These are phyloP conservation scores for Agrypnia vestita DNA, from an alignment of 1,140 invertebrate genomes.

Conservation along the genomic window DNA sequence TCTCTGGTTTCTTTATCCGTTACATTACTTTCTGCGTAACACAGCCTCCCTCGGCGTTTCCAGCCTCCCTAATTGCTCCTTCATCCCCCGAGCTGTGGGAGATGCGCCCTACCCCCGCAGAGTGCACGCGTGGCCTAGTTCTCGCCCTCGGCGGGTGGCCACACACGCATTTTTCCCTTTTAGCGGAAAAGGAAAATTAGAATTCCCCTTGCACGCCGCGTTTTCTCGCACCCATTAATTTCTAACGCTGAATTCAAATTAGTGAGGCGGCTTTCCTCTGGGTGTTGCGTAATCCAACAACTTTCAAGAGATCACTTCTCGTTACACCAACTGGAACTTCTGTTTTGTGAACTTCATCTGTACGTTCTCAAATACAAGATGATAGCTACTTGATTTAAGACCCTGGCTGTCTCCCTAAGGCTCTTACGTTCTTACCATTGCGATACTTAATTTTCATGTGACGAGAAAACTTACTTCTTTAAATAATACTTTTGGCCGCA, in stretches of 20 bases:
- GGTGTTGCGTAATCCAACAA: neutral
- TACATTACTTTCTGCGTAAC: constrained; percentile 39
- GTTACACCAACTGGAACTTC: too few species aligned
- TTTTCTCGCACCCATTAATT: neutral
- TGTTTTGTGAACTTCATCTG: too few species aligned
- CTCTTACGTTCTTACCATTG: too few species aligned
- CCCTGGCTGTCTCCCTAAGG: too few species aligned
- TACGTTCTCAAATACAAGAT: too few species aligned
- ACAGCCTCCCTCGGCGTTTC: neutral
- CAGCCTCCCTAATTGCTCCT: neutral
- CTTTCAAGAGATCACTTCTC: too few species aligned
- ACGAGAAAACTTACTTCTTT: too few species aligned
- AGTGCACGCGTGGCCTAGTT: constrained; percentile 5
- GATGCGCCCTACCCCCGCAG: neutral
- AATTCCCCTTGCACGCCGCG: neutral
- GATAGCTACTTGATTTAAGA: too few species aligned
- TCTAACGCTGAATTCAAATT: too few species aligned
- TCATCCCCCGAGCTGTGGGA: neutral
- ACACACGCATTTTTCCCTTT: neutral
- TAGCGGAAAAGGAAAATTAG: constrained; percentile 9
- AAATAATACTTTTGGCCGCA: too few species aligned
- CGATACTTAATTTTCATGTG: too few species aligned
- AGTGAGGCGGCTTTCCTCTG: neutral
- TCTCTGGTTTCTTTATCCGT: constrained; percentile 28
- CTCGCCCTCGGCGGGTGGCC: neutral